Evolutionary conservation across 2,797 vertebrate genomes (phyloP), one percentile per base, ranked within the genome.

Genomic region (Lophius americanus): DNA sequence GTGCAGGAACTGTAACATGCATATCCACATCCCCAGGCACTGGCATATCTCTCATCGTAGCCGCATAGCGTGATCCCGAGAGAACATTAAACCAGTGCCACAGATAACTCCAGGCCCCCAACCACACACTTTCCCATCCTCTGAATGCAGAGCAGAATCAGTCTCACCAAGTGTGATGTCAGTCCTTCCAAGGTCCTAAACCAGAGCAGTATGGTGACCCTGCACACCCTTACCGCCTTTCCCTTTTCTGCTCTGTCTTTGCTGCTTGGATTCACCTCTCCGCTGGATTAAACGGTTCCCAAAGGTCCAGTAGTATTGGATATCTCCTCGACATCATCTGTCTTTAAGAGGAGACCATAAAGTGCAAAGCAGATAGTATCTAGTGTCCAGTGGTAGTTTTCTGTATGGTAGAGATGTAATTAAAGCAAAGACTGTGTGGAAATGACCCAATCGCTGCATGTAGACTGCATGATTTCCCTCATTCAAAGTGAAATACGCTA

Each of bases 91-190:
- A 78, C 70, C 61, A 61, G 64, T 54, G 76, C 65, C 70, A 76
- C 65, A 62, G 71, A 85, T 73, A 75, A 82, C 46, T 83, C 63
- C 35, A 60, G 64, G 72, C 69, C 73, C 70, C 64, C 62, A 59
- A 65, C 81, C 81, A 60, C 85, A 81, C 68, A 23, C 59, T 13
- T 37, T 58, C 57, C 37, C 14, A 12, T 51, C 59, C 68, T 76
- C 54, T 43, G 64, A 43, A 77, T 70, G 59, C 56, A 76, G 65
- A 83, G 62, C 48, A 52, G 43, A 53, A 70, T 56, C 49, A 69
- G 70, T 38, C 58, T 60, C 77, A 84, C 82, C 74, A 86, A 88
- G 75, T 61, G 80, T 91, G 89, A 90, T 84, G 84, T 90, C 82
- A 87, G 73, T 75, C 68, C 82, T 89, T 91, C 87, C 69, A 53